A percentile compares a stretch with the other conserved stretches of the same genome.
These are phyloP conservation scores for Heliconius nattereri DNA, from an alignment of 1,140 invertebrate species.

Conservation along the genomic window DNA sequence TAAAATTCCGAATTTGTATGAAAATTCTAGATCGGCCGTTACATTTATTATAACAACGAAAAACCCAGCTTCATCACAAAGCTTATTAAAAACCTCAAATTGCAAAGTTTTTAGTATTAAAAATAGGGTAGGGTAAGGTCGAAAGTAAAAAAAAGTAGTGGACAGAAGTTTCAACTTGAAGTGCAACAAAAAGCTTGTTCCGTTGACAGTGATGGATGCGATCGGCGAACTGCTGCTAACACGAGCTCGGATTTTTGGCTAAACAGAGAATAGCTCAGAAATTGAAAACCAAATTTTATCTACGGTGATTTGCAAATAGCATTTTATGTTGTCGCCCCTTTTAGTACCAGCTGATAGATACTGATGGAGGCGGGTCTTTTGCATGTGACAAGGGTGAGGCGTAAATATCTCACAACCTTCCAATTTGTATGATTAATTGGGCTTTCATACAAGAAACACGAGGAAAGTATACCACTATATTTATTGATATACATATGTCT, in stretches of 20 bases:
- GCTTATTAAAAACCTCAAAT: neutral
- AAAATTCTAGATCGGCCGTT: neutral
- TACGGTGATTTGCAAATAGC: slow-evolving; percentile 38
- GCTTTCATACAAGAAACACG: slow-evolving; percentile 13
- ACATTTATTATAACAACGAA: neutral
- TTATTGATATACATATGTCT: neutral
- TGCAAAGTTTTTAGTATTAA: neutral
- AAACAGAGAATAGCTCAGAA: slow-evolving; percentile 33
- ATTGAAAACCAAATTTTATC: slow-evolving; percentile 33
- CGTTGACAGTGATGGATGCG: slow-evolving; percentile 70
- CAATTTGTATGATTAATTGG: slow-evolving; percentile 42
- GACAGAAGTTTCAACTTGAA: slow-evolving; percentile 57
- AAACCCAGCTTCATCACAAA: neutral
- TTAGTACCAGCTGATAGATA: slow-evolving; percentile 39
- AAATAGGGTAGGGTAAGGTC: slow-evolving; percentile 36
- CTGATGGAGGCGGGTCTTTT: slow-evolving; percentile 37
- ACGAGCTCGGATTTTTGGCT: slow-evolving; percentile 42
- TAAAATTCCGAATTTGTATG: neutral
- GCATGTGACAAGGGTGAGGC: slow-evolving; percentile 40
- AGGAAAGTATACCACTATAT: slow-evolving; percentile 11
- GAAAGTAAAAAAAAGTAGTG: slow-evolving; percentile 68
- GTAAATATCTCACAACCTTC: slow-evolving; percentile 39
- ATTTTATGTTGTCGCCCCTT: slow-evolving; percentile 32
- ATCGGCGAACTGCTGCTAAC: slow-evolving; percentile 44
- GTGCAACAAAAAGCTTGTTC: slow-evolving; percentile 70